Percentiles rank a stretch among this genome's conserved stretches.
Conservation (phyloP, 2,797 vertebrate species). For the Rhinichthys osculus region DNA sequence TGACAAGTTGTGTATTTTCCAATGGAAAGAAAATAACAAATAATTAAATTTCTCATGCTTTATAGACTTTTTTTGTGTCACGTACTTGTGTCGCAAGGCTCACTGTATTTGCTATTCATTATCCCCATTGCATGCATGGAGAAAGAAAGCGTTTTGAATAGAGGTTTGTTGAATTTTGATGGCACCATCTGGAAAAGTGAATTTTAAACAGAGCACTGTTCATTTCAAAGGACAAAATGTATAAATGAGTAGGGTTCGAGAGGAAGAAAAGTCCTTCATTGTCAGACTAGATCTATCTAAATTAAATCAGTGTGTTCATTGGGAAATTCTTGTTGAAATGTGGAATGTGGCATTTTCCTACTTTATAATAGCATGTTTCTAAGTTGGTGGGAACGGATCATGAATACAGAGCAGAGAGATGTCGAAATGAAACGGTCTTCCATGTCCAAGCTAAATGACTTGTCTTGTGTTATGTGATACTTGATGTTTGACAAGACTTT, state of each 20-base stretch:
- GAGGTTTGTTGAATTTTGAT: constrained; percentile 38
- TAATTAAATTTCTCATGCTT: constrained; percentile 7
- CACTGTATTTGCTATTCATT: constrained; percentile 37
- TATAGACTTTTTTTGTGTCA: constrained; percentile 18
- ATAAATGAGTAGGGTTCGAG: constrained; percentile 43
- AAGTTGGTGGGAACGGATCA: constrained; percentile 42
- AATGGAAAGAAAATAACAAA: constrained; percentile 11
- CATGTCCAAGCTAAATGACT: constrained; percentile 25
- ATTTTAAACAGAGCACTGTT: constrained; percentile 47
- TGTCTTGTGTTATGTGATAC: constrained; percentile 14
- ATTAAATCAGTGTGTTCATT: constrained; percentile 56
- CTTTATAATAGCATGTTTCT: constrained; percentile 46
- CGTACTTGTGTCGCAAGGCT: constrained; percentile 1
- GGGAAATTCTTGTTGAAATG: constrained; percentile 51
- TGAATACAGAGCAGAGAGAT: constrained; percentile 41
- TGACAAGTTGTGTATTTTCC: constrained; percentile 29
- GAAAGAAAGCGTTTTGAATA: constrained; percentile 31
- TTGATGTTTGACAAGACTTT: constrained; percentile 23
- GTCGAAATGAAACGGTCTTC: constrained; percentile 16
- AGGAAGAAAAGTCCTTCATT: constrained; percentile 49
- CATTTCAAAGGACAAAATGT: constrained; percentile 45
- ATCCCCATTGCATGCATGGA: constrained; percentile 29
- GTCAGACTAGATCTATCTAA: constrained; percentile 56
- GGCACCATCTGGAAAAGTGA: constrained; percentile 36
- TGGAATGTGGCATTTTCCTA: constrained; percentile 55